A percentile compares a stretch with the other conserved stretches of the same genome.
These are phyloP conservation scores for Ophion obscuratus DNA, from an alignment of 2,888 invertebrate species.

Conservation along the genomic window DNA sequence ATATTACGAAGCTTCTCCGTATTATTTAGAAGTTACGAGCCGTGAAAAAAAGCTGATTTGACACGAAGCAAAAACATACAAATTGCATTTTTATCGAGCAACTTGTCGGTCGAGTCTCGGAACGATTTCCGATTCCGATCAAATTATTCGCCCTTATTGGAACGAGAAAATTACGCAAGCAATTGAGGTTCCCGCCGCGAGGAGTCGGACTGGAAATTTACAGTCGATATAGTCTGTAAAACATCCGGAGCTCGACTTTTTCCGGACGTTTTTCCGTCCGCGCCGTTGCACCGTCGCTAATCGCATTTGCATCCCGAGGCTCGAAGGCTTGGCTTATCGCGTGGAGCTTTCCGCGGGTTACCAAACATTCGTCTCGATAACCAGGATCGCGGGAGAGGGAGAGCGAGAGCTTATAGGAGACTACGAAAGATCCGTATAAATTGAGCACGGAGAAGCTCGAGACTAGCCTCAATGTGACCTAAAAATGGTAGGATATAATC, in stretches of 20 bases:
- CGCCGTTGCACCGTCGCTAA: background rate
- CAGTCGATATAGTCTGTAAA: background rate
- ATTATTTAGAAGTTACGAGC: too few relatives aligned
- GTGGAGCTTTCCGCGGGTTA: slow-evolving; percentile 10
- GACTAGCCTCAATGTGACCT: slow-evolving; percentile 17
- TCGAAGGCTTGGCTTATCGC: background rate
- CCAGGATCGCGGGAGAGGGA: slow-evolving; percentile 7
- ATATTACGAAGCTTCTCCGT: too few relatives aligned
- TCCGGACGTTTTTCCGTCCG: background rate
- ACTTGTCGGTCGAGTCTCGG: too few relatives aligned
- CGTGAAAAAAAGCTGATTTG: too few relatives aligned
- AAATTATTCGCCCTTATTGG: background rate
- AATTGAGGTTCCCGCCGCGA: background rate
- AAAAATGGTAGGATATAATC: background rate
- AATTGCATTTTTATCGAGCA: background rate
- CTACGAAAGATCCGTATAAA: background rate
- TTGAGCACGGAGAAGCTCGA: background rate
- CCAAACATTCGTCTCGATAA: slow-evolving; percentile 15
- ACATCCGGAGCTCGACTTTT: background rate
- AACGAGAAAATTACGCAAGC: background rate
- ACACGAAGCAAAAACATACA: background rate
- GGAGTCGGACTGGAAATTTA: background rate
- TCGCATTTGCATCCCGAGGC: background rate
- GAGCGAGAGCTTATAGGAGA: background rate
- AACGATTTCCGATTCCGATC: background rate